phyloP scores from a whole-genome alignment of 53 echinoderm and acorn worm genomes.

The Crossaster papposus region DNA sequence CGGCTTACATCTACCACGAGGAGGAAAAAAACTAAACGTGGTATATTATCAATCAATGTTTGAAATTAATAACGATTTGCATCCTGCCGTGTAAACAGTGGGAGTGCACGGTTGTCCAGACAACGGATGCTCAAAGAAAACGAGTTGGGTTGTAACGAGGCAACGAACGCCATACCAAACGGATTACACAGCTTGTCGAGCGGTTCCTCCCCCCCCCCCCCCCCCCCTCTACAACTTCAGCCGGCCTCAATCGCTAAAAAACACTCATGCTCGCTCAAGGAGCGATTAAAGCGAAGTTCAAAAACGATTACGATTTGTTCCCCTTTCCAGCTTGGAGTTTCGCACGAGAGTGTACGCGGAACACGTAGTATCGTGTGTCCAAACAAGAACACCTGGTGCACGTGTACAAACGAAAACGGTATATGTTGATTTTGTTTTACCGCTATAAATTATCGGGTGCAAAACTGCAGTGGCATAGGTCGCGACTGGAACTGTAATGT shows the following conservation, averaged over 20 bases:
- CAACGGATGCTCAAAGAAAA: constrained; percentile 24
- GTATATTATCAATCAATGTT: constrained; percentile 4
- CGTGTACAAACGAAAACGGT: not conserved
- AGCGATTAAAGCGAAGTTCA: not conserved
- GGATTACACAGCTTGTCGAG: not conserved
- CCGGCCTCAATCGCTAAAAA: not conserved
- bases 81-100: not conserved
- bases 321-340: not conserved
- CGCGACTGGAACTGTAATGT: not conserved
- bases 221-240: not conserved
- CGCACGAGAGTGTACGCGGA: not conserved
- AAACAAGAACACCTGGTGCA: not conserved
- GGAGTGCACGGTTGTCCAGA: constrained; percentile 10
- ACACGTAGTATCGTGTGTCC: not conserved
- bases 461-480: not conserved
- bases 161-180: not conserved
- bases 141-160: not conserved
- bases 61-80: constrained; percentile 47
- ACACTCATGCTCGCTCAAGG: not conserved
- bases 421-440: not conserved
- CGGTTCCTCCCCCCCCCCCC: not conserved
- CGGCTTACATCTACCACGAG: not conserved
- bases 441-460: not conserved
- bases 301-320: constrained; percentile 2
- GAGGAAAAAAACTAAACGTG: not conserved